Evolutionary conservation across 2,113 vertebrate species (phyloP).

Genomic region (Ptilorrhoa leucosticta): DNA sequence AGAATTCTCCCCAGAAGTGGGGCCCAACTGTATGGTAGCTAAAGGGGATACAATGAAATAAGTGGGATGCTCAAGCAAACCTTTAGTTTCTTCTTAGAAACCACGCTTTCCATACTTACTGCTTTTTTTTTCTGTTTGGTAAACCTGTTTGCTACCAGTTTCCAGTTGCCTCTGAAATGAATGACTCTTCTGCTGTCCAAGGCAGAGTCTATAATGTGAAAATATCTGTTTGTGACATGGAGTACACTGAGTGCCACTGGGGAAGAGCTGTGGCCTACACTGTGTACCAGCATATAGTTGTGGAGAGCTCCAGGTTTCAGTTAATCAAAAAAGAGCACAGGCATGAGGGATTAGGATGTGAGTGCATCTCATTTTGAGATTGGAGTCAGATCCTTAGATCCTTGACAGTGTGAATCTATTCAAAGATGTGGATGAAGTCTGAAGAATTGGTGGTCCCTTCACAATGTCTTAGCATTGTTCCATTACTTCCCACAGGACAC

Average conservation of each 20-base stretch:
- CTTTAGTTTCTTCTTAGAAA: not conserved
- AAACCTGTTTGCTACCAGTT: not conserved
- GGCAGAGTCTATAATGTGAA: not conserved
- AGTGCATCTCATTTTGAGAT: not conserved
- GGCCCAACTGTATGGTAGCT: not conserved
- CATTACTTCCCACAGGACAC: not conserved
- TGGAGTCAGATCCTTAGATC: not conserved
- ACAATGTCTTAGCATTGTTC: not conserved
- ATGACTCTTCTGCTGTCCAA: not conserved
- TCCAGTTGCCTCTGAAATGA: not conserved
- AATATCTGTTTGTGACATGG: not conserved
- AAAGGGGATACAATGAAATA: fast-evolving
- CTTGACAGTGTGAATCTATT: not conserved
- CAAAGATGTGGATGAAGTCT: not conserved
- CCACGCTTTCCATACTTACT: not conserved
- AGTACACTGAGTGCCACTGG: not conserved
- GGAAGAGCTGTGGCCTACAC: not conserved
- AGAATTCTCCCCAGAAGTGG: not conserved
- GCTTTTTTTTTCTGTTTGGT: not conserved
- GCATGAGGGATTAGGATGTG: not conserved
- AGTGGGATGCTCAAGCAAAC: not conserved
- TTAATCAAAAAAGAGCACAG: not conserved
- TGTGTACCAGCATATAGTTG: not conserved
- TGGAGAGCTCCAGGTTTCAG: not conserved
- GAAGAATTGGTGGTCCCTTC: not conserved